Base-by-base conservation (phyloP, 1,140 invertebrate species). In the Bursaphelenchus mucronatus region DNA sequence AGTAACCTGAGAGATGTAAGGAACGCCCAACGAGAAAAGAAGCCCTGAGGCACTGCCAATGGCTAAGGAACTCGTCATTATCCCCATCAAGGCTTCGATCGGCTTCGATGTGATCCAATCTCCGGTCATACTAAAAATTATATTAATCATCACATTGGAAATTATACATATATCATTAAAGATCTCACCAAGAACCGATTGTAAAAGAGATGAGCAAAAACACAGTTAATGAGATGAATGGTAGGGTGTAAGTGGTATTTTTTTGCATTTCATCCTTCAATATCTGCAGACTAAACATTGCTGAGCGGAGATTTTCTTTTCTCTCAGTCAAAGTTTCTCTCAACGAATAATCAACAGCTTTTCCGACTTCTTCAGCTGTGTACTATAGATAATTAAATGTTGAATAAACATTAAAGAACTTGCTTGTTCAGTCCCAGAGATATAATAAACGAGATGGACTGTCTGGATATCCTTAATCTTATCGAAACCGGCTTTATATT, bases 71-170 rank as follows among this genome's bases (percentile, higher is more conserved):
- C 68, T 72, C 8, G 64, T 64, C 44, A 76, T 63, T 39, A 81
- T 63, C 13, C 73, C 77, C 47, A 78, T 67, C 53, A 76, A 55
- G 8, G 75, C 69, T 63, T 78, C 76, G 11, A 78, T 62, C 9
- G 78, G 78, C 61, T 79, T 79, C 15, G 71, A 75, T 46, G 78
- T 79, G 30, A 79, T 74, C 69, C 74, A 79, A 54, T 79, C 77
- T 17, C 71, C 78, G 30, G 78, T 81, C 78, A 79, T 74, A 50
- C 76, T 78, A 51, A 40, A 70, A 41, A 7, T 30, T 30, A 30
- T 30, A 30, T 30, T 30, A 30, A 5, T 30, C 30, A 30, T 30
- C 30, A 5, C 6, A 17, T 44, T 52, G 30, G 13, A 50, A 15
- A 8, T 45, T 58, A 8, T 13, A 11, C 30, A 54, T 19, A 13